A percentile compares a stretch with the other conserved stretches of the same genome.
phyloP scores from a whole-genome alignment of 2,797 vertebrate species.

The Cyprinodon diabolis region DNA sequence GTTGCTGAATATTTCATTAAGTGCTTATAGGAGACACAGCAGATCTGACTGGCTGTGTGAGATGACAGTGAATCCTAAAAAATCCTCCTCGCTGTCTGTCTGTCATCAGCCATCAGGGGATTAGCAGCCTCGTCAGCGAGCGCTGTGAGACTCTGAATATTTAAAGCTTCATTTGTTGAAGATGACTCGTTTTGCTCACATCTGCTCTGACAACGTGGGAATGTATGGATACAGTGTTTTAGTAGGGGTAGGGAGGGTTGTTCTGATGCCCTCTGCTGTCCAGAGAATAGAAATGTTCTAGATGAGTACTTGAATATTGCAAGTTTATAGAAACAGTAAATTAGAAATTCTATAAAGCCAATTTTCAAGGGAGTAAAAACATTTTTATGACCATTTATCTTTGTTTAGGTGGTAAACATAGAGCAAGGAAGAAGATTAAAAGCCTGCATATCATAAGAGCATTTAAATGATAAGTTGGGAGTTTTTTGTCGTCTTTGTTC shows the following conservation, averaged over 20 bases:
- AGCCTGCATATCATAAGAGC: slow-evolving; percentile 11
- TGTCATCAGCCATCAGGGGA: slow-evolving; percentile 44
- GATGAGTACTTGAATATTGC: background rate
- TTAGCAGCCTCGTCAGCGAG: slow-evolving; percentile 45
- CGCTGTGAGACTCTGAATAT: slow-evolving; percentile 47
- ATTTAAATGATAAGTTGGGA: background rate
- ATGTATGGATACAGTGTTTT: background rate
- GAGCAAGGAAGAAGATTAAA: slow-evolving; percentile 15
- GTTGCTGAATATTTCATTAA: slow-evolving; percentile 69
- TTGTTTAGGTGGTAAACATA: background rate
- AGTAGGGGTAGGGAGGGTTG: background rate
- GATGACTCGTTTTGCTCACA: slow-evolving; percentile 31
- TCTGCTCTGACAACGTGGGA: slow-evolving; percentile 27
- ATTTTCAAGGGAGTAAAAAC: too few relatives aligned
- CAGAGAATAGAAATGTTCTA: background rate
- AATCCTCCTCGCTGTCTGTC: slow-evolving; percentile 29
- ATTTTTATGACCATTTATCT: background rate
- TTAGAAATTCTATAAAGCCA: background rate
- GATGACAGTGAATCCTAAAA: slow-evolving; percentile 20
- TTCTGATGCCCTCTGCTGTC: slow-evolving; percentile 65
- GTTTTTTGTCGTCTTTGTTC: too few relatives aligned
- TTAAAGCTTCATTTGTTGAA: slow-evolving; percentile 46
- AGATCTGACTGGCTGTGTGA: slow-evolving; percentile 21
- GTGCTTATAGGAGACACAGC: slow-evolving; percentile 48
- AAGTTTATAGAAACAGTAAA: background rate